Conservation (phyloP, 92 coral and sea anemone species). For the Metridium senile region DNA sequence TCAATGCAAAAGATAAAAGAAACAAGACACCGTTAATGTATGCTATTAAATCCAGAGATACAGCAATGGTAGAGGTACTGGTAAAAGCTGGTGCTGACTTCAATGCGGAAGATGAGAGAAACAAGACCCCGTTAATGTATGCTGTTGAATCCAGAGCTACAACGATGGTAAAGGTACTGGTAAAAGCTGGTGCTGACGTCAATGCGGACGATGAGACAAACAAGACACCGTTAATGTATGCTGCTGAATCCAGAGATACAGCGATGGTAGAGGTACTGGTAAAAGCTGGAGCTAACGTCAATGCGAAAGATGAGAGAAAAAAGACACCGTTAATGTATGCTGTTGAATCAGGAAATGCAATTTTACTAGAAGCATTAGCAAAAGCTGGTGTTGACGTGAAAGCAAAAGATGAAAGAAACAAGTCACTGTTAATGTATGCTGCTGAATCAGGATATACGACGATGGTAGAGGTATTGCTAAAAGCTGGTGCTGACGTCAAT, state of each 20-base stretch:
- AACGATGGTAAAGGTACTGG: background rate
- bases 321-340: background rate
- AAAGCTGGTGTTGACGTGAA: background rate
- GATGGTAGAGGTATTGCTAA: constrained; percentile 3
- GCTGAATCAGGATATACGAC: background rate
- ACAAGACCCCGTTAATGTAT: background rate
- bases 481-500: background rate
- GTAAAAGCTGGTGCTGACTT: background rate
- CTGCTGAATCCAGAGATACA: background rate
- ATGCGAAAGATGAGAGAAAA: background rate
- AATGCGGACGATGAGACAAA: background rate
- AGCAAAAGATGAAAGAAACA: background rate
- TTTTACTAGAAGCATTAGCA: background rate
- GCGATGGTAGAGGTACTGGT: background rate
- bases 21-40: background rate
- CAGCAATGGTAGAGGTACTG: background rate
- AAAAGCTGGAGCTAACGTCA: background rate
- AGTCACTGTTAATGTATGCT: background rate
- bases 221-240: background rate
- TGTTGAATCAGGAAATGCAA: background rate
- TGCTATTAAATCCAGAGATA: background rate
- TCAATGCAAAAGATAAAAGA: background rate
- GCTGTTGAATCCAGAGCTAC: background rate
- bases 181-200: background rate
- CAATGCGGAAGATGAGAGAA: background rate